phyloP scores from a whole-genome alignment of 1,140 invertebrate species.

The Zaprionus ghesquierei region DNA sequence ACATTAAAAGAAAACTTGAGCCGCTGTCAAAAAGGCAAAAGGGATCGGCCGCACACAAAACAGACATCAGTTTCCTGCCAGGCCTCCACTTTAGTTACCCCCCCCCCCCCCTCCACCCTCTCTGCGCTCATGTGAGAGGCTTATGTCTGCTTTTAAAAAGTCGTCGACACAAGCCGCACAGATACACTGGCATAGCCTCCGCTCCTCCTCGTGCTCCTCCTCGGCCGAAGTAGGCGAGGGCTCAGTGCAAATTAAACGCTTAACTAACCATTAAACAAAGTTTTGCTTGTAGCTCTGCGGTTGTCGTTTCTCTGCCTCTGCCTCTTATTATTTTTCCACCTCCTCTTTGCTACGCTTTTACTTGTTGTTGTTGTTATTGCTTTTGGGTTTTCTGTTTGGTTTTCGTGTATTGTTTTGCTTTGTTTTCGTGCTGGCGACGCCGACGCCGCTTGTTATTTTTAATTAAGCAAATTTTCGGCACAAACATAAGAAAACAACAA shows the following conservation, averaged over 20 bases:
- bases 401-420: conserved; percentile 4
- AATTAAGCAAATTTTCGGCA: conserved; percentile 77
- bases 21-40: conserved; percentile 42
- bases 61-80: not conserved
- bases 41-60: conserved; percentile 21
- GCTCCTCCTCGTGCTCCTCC: not conserved
- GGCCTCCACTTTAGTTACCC: not conserved
- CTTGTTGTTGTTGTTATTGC: conserved; percentile 15
- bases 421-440: conserved; percentile 26
- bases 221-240: conserved; percentile 1
- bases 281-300: conserved; percentile 75
- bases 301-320: conserved; percentile 43
- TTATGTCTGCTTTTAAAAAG: conserved; percentile 42
- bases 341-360: conserved; percentile 35
- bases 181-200: conserved; percentile 15
- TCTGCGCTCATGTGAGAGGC: conserved; percentile 10
- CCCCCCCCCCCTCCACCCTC: not conserved
- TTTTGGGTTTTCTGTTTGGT: conserved; percentile 59
- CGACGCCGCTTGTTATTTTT: conserved; percentile 69
- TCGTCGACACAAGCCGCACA: conserved; percentile 25
- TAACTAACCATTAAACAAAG: conserved; percentile 79
- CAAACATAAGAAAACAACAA: conserved; percentile 65
- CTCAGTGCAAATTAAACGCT: conserved; percentile 71
- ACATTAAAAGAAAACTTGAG: conserved; percentile 38
- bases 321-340: conserved; percentile 1